Evolutionary conservation across 2,113 vertebrate genomes (phyloP), one percentile per base, ranked within the genome.

Genomic region (Mandrillus leucophaeus): DNA sequence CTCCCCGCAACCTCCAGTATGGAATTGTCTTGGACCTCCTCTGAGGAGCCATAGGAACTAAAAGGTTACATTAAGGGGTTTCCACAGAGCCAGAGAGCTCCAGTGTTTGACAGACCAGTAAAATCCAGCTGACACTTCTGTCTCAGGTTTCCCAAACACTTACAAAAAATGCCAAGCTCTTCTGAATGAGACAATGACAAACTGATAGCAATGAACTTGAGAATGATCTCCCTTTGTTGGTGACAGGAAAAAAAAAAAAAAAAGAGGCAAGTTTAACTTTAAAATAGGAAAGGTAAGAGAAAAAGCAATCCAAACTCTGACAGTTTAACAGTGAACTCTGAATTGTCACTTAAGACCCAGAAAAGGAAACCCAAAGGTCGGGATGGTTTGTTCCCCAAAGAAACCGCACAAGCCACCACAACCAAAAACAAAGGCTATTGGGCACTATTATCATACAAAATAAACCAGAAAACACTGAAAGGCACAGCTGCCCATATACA

Each of bases 331-430:
- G 27, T 61, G 86, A 93, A 55, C 85, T 83, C 72, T 90, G 75
- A 94, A 35, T 64, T 55, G 10, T 93, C 11, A 35, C 43, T 80
- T 88, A 81, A 85, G 87, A 94, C 22, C 68, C 48, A 92, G 48
- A 23, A 86, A 94, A 95, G 40, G 52, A 92, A 94, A 84, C 50
- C 8, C 81, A 90, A 95, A 96, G 72, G 14, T 84, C 80, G 9
- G 59, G 22, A 52, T 68, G 30, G 7, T 90, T 48, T 73, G n/a
- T 81, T 87, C 20, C 66, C 43, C 35, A 13, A 70, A 61, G 81
- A 80, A n/a, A 79, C 38, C 23, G 16, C 32, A 48, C 52, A 45
- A 57, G 91, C 18, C 64, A 8, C 25, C n/a, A 30, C 8, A 86
- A 35, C 40, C 64, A 79, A 10, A 84, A 72, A 40, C 18, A 55